A percentile compares a stretch with the other conserved stretches of the same genome.
These are phyloP conservation scores for Pantala flavescens DNA, from an alignment of 1,140 invertebrate genomes.

Conservation along the genomic window DNA sequence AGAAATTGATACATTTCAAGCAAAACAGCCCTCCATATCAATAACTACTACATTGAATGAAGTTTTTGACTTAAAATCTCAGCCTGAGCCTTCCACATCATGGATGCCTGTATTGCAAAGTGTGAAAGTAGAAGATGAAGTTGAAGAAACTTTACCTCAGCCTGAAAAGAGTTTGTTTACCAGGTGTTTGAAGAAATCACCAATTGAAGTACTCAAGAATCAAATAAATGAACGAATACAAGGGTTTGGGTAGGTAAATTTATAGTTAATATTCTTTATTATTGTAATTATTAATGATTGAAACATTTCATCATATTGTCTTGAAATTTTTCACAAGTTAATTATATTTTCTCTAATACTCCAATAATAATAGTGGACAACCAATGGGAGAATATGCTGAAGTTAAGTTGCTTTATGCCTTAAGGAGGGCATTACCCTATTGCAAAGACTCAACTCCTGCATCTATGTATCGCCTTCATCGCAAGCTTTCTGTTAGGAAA, in stretches of 20 bases:
- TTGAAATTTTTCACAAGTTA: too few relatives aligned
- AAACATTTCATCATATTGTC: too few relatives aligned
- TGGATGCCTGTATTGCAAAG: not conserved
- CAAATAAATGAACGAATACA: not conserved
- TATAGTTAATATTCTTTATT: too few relatives aligned
- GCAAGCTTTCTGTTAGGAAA: constrained; percentile 50
- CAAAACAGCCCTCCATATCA: not conserved
- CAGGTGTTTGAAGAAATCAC: not conserved
- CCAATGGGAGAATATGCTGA: not conserved
- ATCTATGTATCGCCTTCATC: constrained; percentile 33
- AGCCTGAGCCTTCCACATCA: not conserved
- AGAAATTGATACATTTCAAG: not conserved
- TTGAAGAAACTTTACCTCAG: not conserved
- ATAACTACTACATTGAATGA: not conserved
- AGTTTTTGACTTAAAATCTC: not conserved
- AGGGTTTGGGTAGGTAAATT: not conserved
- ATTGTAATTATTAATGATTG: too few relatives aligned
- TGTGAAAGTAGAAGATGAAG: not conserved
- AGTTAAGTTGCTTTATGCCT: not conserved
- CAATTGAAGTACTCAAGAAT: not conserved
- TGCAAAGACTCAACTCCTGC: not conserved
- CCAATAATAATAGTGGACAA: not conserved
- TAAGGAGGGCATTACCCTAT: not conserved
- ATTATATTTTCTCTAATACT: too few relatives aligned
- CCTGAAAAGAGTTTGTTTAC: not conserved